Conservation (phyloP, 2,797 vertebrate genomes). For the Miichthys miiuy region DNA sequence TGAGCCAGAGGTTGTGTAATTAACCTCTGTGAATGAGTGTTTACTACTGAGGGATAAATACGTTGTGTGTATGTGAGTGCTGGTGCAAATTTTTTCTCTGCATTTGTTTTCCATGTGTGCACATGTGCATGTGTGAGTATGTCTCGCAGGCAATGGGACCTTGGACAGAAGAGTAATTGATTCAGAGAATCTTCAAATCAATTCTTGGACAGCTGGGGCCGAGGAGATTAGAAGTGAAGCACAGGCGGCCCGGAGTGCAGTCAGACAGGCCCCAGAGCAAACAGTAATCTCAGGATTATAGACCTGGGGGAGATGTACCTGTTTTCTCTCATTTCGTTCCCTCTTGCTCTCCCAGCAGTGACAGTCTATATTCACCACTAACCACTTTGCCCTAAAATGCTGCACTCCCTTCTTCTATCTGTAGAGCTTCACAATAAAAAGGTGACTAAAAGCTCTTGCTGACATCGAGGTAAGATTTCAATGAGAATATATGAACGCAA, state of each 20-base stretch:
- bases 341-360: conserved; percentile 76
- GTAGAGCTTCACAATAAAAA: conserved; percentile 61
- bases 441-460: conserved; percentile 65
- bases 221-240: conserved; percentile 89
- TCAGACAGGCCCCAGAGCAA: conserved; percentile 83
- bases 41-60: conserved; percentile 34
- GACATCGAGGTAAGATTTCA: conserved; percentile 57
- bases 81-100: conserved; percentile 15
- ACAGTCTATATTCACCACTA: conserved; percentile 81
- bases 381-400: conserved; percentile 69
- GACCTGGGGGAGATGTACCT: conserved; percentile 87
- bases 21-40: conserved; percentile 44
- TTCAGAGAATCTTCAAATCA: conserved; percentile 90
- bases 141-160: conserved; percentile 83
- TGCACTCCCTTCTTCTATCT: conserved; percentile 62
- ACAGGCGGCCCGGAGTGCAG: conserved; percentile 80
- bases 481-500: conserved; percentile 29
- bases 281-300: conserved; percentile 90
- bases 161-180: conserved; percentile 88
- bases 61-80: conserved; percentile 5
- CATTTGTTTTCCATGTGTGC: conserved; percentile 50
- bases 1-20: conserved; percentile 49
- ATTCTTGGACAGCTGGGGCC: conserved; percentile 88
- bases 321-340: conserved; percentile 86
- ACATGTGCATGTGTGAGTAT: conserved; percentile 65